Base-by-base conservation (phyloP, 2,888 invertebrate genomes). In the Stegana nigrithorax region DNA sequence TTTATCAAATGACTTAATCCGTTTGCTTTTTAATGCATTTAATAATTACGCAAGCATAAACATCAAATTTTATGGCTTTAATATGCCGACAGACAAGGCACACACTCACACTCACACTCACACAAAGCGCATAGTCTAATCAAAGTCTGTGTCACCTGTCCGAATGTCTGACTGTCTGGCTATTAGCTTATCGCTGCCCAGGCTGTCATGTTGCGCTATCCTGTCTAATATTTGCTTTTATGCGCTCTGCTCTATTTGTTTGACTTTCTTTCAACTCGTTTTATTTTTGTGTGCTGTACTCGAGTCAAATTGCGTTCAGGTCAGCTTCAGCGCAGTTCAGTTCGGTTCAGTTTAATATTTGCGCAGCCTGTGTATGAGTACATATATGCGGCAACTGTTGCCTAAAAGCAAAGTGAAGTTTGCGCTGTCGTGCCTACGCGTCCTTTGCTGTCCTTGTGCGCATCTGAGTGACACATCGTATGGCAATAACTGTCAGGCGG, bases 401-500 rank as follows among this genome's bases (percentile, higher is more conserved):
- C 5, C 53, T 14, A 26, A 26, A 21, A 53, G 26, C n/a, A 36
- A 36, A 23, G 8, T 23, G 23, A 47, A 39, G 6, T 39, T 47
- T 47, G 21, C 8, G n/a, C 19, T 27, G 19, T 23, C n/a, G 26
- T 45, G 55, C 55, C 45, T 29, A 53, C 5, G 7, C 19, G 51
- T 36, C 10, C 10, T n/a, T n/a, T 19, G 8, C 21, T 47, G 39
- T 19, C 60, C 42, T 19, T 45, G 55, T 63, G 67, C 19, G 60
- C 55, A 59, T 29, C 59, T 56, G 67, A 67, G 67, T 71, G 75
- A 69, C 70, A 69, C 67, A 61, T 68, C 64, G 73, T 68, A 65
- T 62, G 55, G 70, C 69, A 73, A 73, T 78, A 68, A 78, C 72
- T 69, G 73, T 75, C 70, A 70, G 70, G 21, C 65, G 62, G n/a